Evolutionary conservation across 2,797 vertebrate genomes (phyloP).

Genomic region (Gila robusta): DNA sequence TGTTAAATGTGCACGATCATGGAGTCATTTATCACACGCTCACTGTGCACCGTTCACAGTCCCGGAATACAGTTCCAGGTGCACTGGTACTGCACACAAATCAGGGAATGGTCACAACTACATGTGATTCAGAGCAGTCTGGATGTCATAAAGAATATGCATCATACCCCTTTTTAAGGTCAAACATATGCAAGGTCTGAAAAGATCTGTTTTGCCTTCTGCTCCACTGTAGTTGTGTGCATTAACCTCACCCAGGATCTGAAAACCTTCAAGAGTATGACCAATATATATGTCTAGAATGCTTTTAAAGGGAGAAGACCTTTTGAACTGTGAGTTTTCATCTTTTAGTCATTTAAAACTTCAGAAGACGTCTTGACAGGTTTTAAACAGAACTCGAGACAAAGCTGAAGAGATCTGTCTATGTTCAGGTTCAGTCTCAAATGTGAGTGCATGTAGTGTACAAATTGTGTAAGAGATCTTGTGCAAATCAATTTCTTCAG

Average conservation of each 20-base stretch:
- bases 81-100: slow-evolving; percentile 69
- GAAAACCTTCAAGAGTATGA: slow-evolving; percentile 71
- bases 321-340: slow-evolving; percentile 33
- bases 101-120: slow-evolving; percentile 73
- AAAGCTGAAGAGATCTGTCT: too few species aligned
- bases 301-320: slow-evolving; percentile 63
- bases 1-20: slow-evolving; percentile 78
- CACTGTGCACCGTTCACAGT: slow-evolving; percentile 66
- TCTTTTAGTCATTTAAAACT: slow-evolving; percentile 63
- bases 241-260: slow-evolving; percentile 67
- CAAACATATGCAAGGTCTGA: slow-evolving; percentile 68
- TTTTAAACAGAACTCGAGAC: slow-evolving; percentile 59
- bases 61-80: slow-evolving; percentile 73
- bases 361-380: slow-evolving; percentile 65
- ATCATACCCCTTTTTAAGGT: slow-evolving; percentile 70
- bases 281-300: slow-evolving; percentile 74
- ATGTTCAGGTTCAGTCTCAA: not conserved
- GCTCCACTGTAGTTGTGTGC: slow-evolving; percentile 61
- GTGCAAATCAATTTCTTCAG: not conserved
- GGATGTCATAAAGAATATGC: slow-evolving; percentile 68
- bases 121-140: slow-evolving; percentile 72
- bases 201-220: slow-evolving; percentile 64
- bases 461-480: not conserved
- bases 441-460: not conserved
- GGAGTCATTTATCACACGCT: slow-evolving; percentile 75